These are phyloP conservation scores for Rugalucina vietnamica DNA, from an alignment of 2,888 invertebrate genomes.

Conservation along the genomic window DNA sequence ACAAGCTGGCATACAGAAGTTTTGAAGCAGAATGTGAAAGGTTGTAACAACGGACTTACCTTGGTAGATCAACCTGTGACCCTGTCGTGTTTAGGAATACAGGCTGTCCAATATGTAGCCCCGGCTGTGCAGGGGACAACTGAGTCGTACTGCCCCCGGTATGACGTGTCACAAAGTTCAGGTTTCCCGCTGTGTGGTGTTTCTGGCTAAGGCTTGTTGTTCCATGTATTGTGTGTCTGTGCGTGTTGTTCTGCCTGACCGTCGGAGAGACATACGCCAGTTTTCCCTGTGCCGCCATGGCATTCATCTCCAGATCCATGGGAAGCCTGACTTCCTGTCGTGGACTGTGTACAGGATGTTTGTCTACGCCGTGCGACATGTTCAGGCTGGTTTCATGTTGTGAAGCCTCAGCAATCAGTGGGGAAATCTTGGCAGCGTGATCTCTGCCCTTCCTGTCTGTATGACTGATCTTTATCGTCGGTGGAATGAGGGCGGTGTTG, in stretches of 20 bases:
- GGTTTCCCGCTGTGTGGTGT: constrained; percentile 64
- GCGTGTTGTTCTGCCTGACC: constrained; percentile 68
- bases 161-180: constrained; percentile 67
- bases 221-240: constrained; percentile 64
- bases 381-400: constrained; percentile 58
- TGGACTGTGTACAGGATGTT: constrained; percentile 66
- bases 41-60: constrained; percentile 64
- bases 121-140: constrained; percentile 75
- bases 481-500: constrained; percentile 63
- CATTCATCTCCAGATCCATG: constrained; percentile 74
- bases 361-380: constrained; percentile 35
- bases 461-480: constrained; percentile 55
- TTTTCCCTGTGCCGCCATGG: constrained; percentile 78
- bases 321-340: constrained; percentile 71
- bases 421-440: constrained; percentile 63
- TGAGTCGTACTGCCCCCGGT: constrained; percentile 69
- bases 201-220: constrained; percentile 63
- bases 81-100: constrained; percentile 77
- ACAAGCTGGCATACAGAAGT: too few relatives aligned
- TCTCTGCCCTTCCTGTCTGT: constrained; percentile 64
- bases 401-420: constrained; percentile 67
- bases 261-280: constrained; percentile 80
- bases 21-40: background rate
- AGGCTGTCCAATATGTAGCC: constrained; percentile 75
- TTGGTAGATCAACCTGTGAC: constrained; percentile 76